Conservation (phyloP, 2,113 vertebrate species). For the Alligator mississippiensis region DNA sequence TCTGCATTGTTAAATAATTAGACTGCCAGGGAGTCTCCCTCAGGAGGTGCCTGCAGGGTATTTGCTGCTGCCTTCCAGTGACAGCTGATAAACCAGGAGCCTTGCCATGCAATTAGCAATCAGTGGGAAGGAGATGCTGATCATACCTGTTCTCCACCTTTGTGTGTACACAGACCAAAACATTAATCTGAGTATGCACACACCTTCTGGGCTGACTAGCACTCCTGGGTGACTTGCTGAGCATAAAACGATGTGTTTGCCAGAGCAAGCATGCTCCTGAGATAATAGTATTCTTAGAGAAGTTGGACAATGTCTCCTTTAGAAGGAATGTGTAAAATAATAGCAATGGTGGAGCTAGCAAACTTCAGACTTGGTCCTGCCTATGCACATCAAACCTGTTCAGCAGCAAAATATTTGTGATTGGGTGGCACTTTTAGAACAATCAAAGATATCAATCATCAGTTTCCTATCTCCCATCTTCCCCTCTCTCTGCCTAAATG, state of each 20-base stretch:
- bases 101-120: neutral
- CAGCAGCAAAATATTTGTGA: neutral
- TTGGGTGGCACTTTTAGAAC: neutral
- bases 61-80: neutral
- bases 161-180: neutral
- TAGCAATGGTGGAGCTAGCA: neutral
- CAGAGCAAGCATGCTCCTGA: neutral
- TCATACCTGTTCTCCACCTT: neutral
- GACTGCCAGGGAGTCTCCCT: neutral
- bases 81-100: neutral
- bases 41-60: neutral
- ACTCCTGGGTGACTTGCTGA: neutral
- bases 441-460: neutral
- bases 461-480: neutral
- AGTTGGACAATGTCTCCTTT: neutral
- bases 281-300: neutral
- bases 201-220: neutral
- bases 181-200: neutral
- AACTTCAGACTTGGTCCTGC: neutral
- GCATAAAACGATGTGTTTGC: neutral
- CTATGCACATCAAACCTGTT: neutral
- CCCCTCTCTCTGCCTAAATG: no score
- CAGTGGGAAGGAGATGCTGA: neutral
- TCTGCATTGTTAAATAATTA: neutral
- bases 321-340: neutral